These are phyloP conservation scores for Nibea albiflora DNA, from an alignment of 2,113 vertebrate genomes.

Conservation along the genomic window DNA sequence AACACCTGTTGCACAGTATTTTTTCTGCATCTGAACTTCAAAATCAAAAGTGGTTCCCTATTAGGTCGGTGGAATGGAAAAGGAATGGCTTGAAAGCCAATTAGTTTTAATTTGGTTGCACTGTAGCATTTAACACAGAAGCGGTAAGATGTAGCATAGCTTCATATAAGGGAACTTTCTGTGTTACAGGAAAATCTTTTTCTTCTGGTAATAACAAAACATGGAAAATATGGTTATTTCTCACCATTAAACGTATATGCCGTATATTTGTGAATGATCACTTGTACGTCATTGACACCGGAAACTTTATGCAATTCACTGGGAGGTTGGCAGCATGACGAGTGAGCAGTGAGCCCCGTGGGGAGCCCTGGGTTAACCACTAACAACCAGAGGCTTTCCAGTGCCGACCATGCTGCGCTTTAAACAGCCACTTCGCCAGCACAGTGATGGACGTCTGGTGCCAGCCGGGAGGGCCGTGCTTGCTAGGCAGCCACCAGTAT, in stretches of 20 bases:
- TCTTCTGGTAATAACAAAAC: conserved; percentile 44
- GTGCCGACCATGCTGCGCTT: conserved; percentile 64
- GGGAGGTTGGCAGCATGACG: conserved; percentile 67
- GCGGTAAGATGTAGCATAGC: background rate
- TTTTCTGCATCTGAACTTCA: background rate
- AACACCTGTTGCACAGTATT: background rate
- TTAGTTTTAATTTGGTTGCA: background rate
- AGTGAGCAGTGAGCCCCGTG: conserved; percentile 52
- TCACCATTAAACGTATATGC: conserved; percentile 46
- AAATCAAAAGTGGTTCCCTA: background rate
- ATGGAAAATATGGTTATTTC: conserved; percentile 57
- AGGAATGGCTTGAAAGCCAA: background rate
- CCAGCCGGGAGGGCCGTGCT: conserved; percentile 61
- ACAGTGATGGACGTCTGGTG: conserved; percentile 67
- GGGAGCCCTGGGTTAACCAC: conserved; percentile 79
- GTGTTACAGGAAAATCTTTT: conserved; percentile 1
- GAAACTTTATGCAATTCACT: conserved; percentile 70
- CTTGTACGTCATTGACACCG: conserved; percentile 63
- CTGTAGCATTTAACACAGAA: background rate
- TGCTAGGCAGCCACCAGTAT: conserved; percentile 65
- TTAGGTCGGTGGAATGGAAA: background rate
- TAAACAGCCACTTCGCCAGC: conserved; percentile 66
- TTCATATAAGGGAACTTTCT: background rate
- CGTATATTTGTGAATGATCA: conserved; percentile 58
- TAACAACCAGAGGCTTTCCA: conserved; percentile 73